Percentiles rank a stretch among this genome's conserved stretches.
Evolutionary conservation across 2,888 invertebrate genomes (phyloP).

Genomic region (Nomada fucata): DNA sequence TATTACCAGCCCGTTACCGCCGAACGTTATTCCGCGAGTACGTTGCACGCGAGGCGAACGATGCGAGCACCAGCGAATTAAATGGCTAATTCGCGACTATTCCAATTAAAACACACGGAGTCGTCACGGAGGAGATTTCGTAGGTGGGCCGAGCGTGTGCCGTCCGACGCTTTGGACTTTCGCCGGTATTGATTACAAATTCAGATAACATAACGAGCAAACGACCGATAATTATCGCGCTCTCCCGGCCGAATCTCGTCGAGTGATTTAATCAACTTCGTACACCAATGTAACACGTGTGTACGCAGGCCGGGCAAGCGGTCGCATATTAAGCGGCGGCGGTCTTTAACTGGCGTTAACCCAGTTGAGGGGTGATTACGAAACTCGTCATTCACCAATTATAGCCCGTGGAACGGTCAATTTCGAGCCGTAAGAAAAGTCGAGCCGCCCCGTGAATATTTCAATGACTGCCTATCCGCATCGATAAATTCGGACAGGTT

Average conservation of each 20-base stretch:
- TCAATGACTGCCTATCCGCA: not conserved
- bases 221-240: constrained; percentile 79
- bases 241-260: constrained; percentile 70
- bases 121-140: constrained; percentile 14
- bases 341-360: constrained; percentile 50
- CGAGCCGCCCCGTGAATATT: not conserved
- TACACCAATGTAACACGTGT: constrained; percentile 37
- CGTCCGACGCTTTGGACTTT: constrained; percentile 61
- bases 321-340: constrained; percentile 41
- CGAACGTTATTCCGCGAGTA: constrained; percentile 22
- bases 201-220: constrained; percentile 77
- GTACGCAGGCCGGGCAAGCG: constrained; percentile 14
- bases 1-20: not conserved
- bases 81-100: constrained; percentile 43
- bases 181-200: constrained; percentile 77
- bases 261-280: constrained; percentile 78
- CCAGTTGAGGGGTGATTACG: constrained; percentile 51
- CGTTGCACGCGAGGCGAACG: not conserved
- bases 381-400: constrained; percentile 40
- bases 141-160: not conserved
- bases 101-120: constrained; percentile 55
- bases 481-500: too few relatives aligned
- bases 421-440: not conserved
- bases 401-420: constrained; percentile 4
- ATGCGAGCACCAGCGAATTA: constrained; percentile 36